phyloP scores from a whole-genome alignment of 2,113 vertebrate species.

The Seriola quinqueradiata region DNA sequence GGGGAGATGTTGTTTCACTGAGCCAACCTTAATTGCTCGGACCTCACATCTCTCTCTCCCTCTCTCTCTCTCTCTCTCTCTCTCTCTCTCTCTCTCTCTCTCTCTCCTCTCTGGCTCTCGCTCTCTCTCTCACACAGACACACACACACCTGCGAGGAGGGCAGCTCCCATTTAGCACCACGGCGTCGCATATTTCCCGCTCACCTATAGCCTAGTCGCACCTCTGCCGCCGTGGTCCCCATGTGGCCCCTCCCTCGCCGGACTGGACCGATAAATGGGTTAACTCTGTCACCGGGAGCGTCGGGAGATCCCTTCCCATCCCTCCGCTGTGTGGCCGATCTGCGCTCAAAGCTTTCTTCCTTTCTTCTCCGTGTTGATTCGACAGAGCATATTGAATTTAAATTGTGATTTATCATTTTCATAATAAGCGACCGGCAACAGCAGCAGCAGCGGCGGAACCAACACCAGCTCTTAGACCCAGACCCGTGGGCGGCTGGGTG shows the following conservation, averaged over 20 bases:
- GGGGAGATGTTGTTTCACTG: slow-evolving; percentile 36
- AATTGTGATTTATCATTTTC: slow-evolving; percentile 15
- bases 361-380: slow-evolving; percentile 37
- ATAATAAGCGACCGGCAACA: slow-evolving; percentile 6
- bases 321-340: slow-evolving; percentile 48
- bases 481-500: slow-evolving; percentile 80
- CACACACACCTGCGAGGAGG: slow-evolving; percentile 52
- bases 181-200: slow-evolving; percentile 41
- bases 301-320: slow-evolving; percentile 59
- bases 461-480: slow-evolving; percentile 63
- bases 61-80: slow-evolving; percentile 14
- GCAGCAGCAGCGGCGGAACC: slow-evolving; percentile 31
- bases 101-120: not conserved
- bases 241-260: slow-evolving; percentile 66
- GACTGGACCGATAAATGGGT: slow-evolving; percentile 63
- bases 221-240: slow-evolving; percentile 45
- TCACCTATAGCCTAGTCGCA: slow-evolving; percentile 51
- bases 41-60: slow-evolving; percentile 26
- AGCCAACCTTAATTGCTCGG: slow-evolving; percentile 60
- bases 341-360: slow-evolving; percentile 36
- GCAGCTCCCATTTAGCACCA: slow-evolving; percentile 40
- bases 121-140: not conserved
- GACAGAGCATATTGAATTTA: slow-evolving; percentile 38
- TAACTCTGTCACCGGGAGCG: slow-evolving; percentile 60
- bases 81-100: slow-evolving; percentile 19